phyloP scores from a whole-genome alignment of 2,888 invertebrate species.

The Melinaea marsaeus region DNA sequence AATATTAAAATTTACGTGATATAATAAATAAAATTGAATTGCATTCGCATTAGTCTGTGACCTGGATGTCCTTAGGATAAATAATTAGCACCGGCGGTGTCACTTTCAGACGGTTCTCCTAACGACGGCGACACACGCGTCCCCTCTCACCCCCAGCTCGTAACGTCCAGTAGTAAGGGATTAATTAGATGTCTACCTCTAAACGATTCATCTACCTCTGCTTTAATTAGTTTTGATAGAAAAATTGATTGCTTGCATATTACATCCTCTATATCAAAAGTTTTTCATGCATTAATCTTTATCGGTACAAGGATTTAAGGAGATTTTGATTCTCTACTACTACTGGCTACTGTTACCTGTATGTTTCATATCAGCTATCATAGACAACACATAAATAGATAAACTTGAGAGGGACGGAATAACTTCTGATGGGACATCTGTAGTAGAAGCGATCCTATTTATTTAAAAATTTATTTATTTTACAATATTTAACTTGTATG shows the following conservation, averaged over 20 bases:
- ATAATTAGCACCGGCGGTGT: slow-evolving; percentile 70
- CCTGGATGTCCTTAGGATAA: slow-evolving; percentile 61
- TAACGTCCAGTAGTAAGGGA: slow-evolving; percentile 40
- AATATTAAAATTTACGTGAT: slow-evolving; percentile 6
- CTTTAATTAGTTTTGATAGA: slow-evolving; percentile 19
- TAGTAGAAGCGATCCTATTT: too few species aligned
- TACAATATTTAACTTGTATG: too few species aligned
- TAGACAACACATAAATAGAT: too few species aligned
- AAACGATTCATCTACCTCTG: slow-evolving; percentile 37
- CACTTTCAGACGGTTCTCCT: slow-evolving; percentile 67
- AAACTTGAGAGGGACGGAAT: too few species aligned
- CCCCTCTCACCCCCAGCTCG: slow-evolving; percentile 36
- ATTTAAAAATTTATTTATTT: too few species aligned
- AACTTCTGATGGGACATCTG: too few species aligned
- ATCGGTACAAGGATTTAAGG: background rate
- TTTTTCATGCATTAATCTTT: background rate
- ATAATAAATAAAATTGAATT: slow-evolving; percentile 8
- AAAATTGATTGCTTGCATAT: slow-evolving; percentile 12
- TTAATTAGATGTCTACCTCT: slow-evolving; percentile 54
- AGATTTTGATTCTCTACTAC: too few species aligned
- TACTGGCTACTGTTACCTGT: too few species aligned
- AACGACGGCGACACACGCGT: slow-evolving; percentile 69
- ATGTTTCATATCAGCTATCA: too few species aligned
- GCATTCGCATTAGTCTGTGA: slow-evolving; percentile 27
- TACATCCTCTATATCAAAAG: background rate